Percentiles rank a stretch among this genome's conserved stretches.
phyloP scores from a whole-genome alignment of 1,140 invertebrate species.

The Solenopsis fugax region DNA sequence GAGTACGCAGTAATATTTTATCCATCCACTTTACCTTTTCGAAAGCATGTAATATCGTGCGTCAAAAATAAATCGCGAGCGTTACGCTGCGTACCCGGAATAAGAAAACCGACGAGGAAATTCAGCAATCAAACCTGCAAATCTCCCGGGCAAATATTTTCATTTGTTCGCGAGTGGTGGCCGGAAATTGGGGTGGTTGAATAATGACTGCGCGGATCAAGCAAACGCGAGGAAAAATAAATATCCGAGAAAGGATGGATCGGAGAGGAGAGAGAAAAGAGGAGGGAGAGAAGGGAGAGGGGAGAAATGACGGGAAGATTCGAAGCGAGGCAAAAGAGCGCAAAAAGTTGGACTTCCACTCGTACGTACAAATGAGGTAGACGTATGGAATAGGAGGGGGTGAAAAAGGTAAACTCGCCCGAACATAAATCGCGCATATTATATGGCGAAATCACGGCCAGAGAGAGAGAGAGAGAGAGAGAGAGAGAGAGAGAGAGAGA shows the following conservation, averaged over 20 bases:
- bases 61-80: slow-evolving; percentile 57
- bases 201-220: slow-evolving; percentile 66
- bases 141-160: slow-evolving; percentile 45
- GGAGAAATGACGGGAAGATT: slow-evolving; percentile 7
- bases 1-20: slow-evolving; percentile 43
- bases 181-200: slow-evolving; percentile 65
- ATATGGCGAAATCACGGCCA: not conserved
- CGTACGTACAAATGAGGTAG: slow-evolving; percentile 44
- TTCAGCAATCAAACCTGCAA: slow-evolving; percentile 56
- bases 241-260: slow-evolving; percentile 40
- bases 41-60: slow-evolving; percentile 37
- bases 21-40: slow-evolving; percentile 49
- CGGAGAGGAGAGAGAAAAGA: not conserved
- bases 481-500: no score
- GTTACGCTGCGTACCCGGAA: slow-evolving; percentile 20
- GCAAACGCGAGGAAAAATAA: slow-evolving; percentile 47
- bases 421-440: slow-evolving; percentile 45
- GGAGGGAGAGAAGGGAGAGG: not conserved
- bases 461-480: no score
- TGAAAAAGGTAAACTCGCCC: slow-evolving; percentile 11
- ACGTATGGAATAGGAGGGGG: slow-evolving; percentile 7
- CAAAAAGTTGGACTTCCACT: slow-evolving; percentile 39
- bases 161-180: slow-evolving; percentile 37
- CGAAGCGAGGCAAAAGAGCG: slow-evolving; percentile 35
- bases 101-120: slow-evolving; percentile 39